phyloP scores from a whole-genome alignment of 2,888 invertebrate species.

The Oasisia sp. region DNA sequence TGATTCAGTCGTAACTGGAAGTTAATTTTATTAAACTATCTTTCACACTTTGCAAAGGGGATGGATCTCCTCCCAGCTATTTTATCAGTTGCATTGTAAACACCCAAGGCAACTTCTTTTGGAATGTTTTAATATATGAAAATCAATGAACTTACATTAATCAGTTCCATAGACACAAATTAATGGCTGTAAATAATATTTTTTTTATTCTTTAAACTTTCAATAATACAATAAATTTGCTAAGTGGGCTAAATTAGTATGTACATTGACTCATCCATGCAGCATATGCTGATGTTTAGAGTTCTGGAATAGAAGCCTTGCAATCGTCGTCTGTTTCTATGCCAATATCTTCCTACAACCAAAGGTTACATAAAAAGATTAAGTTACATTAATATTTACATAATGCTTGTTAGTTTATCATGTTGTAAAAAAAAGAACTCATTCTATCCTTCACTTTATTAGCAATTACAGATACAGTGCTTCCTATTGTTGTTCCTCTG shows the following conservation, averaged over 20 bases:
- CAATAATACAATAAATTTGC: not conserved
- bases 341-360: conserved; percentile 21
- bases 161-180: not conserved
- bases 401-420: not conserved
- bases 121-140: not conserved
- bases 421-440: not conserved
- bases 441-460: not conserved
- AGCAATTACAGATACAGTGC: not conserved
- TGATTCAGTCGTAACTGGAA: too few species aligned
- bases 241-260: too few species aligned
- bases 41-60: not conserved
- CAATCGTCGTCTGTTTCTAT: conserved; percentile 19
- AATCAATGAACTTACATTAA: not conserved
- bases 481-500: not conserved
- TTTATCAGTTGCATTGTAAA: not conserved
- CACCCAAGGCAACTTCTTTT: not conserved
- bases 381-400: not conserved
- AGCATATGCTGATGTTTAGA: not conserved
- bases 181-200: not conserved
- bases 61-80: not conserved
- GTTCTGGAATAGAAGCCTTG: conserved; percentile 7
- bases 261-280: not conserved
- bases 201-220: not conserved
- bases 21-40: too few species aligned
- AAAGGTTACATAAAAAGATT: not conserved